Evolutionary conservation across 2,888 invertebrate species (phyloP), one percentile per base, ranked within the genome.

Genomic region (Chrysotoxum bicinctum): DNA sequence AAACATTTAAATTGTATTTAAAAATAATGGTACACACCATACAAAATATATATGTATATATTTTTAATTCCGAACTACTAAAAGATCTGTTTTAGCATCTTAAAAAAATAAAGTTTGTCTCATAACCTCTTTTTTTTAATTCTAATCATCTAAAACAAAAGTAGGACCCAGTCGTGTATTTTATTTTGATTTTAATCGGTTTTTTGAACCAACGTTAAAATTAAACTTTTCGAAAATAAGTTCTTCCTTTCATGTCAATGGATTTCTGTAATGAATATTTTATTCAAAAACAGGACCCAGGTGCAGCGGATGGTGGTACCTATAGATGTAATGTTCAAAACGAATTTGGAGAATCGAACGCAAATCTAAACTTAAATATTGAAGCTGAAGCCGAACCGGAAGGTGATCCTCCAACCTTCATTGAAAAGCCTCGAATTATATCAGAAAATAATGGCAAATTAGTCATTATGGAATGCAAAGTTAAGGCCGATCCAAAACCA

Each of bases 251-350:
- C 5, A 2, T 26, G 26, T 5, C 10, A 16, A 37, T 1, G 5
- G 32, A 54, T 8, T 35, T n/a, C 12, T 12, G 37, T 9, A 32
- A 32, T 32, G 8, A 7, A 21, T 48, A 12, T 37, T 21, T 48
- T 58, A 52, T 30, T 62, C 60, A 10, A 8, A 69, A 23, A 26
- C 10, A 97, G 97, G 96, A 96, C 91, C 97, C 97, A 23, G 93
- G 95, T 64, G 95, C 95, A 85, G 94, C 95, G 23, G 97, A 98
- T 90, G 97, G 97, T 83, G 97, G 97, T 48, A 95, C 96, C 45
- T 98, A 97, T 92, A 96, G 98, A 91, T 98, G 99, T 93, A 97
- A 98, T 92, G 97, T 98, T 83, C 96, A 96, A 93, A 99, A 98
- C 91, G 97, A 98, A 92, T 97, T 95, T 91, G 99, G 99, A 86